These are phyloP conservation scores for Paracanthobrama guichenoti DNA, from an alignment of 2,113 vertebrate species.

Conservation along the genomic window DNA sequence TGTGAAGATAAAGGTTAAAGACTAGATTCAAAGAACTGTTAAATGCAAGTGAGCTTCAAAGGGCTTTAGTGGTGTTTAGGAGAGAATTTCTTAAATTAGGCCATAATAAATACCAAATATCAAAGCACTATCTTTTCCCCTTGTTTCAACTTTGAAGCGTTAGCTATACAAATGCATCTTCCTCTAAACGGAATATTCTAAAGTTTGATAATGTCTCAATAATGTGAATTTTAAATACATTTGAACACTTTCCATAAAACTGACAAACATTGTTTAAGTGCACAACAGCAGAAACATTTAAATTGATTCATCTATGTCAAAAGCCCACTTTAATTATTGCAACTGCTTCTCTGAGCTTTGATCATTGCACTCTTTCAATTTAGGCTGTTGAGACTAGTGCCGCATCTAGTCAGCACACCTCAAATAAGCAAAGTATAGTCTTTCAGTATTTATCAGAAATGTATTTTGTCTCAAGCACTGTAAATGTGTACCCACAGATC, in stretches of 20 bases:
- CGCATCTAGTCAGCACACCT: constrained; percentile 16
- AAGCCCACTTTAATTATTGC: constrained; percentile 11
- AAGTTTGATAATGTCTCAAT: constrained; percentile 47
- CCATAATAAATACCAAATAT: constrained; percentile 51
- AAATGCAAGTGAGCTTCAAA: constrained; percentile 51
- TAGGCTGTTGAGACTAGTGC: neutral
- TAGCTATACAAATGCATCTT: constrained; percentile 26
- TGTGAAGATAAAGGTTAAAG: constrained; percentile 1
- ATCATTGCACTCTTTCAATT: constrained; percentile 32
- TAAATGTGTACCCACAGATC: constrained; percentile 14
- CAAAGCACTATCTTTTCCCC: constrained; percentile 37
- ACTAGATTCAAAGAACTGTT: constrained; percentile 29
- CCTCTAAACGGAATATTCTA: constrained; percentile 37
- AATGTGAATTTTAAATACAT: constrained; percentile 46
- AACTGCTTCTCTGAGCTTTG: constrained; percentile 44
- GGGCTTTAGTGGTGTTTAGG: constrained; percentile 35
- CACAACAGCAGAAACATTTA: constrained; percentile 36
- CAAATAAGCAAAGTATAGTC: constrained; percentile 18
- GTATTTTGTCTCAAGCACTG: constrained; percentile 3
- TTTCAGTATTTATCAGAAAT: constrained; percentile 11
- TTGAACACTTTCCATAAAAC: constrained; percentile 36
- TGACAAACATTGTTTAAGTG: constrained; percentile 43
- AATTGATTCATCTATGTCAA: constrained; percentile 14
- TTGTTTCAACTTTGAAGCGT: constrained; percentile 43
- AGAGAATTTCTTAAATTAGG: constrained; percentile 53